Base-by-base conservation (phyloP, 2,113 vertebrate genomes). In the Cettia cetti region DNA sequence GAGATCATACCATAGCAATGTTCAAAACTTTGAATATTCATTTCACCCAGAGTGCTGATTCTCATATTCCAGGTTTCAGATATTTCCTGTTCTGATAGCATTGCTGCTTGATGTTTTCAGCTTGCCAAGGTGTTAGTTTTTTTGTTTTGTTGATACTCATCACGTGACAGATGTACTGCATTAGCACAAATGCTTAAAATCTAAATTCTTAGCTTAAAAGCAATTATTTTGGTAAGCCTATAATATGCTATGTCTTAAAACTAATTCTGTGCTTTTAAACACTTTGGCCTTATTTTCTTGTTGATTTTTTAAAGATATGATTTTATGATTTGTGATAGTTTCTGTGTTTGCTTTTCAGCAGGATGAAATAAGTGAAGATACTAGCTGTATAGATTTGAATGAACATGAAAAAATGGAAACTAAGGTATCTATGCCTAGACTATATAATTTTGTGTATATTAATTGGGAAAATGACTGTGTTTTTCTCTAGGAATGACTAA, bases 401-500 rank as follows among this genome's bases (percentile, higher is more conserved):
- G 98, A 97, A 94, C 94, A 96, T 94, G 98, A 98, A 94, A 98
- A 97, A 97, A 98, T 97, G 96, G 98, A 98, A 96, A 89, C 84
- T 63, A 98, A 98, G 98, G 98, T 98, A 98, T 94, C 31, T 87
- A 22, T 89, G 18, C 42, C 14, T 57, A 50, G 11, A 53, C 21
- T 6, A 7, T 83, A 26, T 23, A 63, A 42, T 72, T 77, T 61
- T 77, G 2, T 63, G 1, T 35, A 4, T 60, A 12, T 69, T 94
- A 70, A 50, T 56, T 1, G 1, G 8, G n/a, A 50, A 61, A 66
- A 65, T 21, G 37, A 40, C 26, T 60, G 12, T 65, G 13, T 65
- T 68, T 53, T 22, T 24, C 22, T 77, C 20, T 77, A 52, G 39
- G 45, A 75, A 57, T 59, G 26, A 64, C n/a, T 57, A 9, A 61